Evolutionary conservation across 2,888 invertebrate genomes (phyloP).

Genomic region (Chydorus sphaericus): DNA sequence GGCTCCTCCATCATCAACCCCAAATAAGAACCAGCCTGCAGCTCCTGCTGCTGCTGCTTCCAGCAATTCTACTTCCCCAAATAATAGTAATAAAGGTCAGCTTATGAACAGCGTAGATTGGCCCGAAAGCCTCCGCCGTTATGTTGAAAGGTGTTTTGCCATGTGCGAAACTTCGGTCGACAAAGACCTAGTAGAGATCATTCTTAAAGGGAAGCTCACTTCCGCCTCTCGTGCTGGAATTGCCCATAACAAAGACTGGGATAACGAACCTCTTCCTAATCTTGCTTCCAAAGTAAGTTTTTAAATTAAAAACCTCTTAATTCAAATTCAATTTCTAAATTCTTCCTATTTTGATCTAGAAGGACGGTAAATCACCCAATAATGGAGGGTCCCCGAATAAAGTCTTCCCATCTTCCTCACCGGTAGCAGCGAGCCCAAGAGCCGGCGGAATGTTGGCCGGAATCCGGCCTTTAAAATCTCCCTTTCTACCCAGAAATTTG

Average conservation of each 20-base stretch:
- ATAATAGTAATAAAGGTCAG: too few relatives aligned
- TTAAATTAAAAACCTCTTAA: neutral
- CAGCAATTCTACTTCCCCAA: neutral
- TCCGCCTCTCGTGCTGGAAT: slow-evolving; percentile 76
- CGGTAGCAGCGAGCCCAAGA: too few relatives aligned
- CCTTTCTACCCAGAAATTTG: too few relatives aligned
- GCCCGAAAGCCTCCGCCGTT: slow-evolving; percentile 28
- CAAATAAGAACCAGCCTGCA: neutral
- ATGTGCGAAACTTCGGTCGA: slow-evolving; percentile 77
- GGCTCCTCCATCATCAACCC: neutral
- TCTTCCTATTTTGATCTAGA: neutral
- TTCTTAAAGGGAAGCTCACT: slow-evolving; percentile 84
- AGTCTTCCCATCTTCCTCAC: neutral
- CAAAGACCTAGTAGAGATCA: slow-evolving; percentile 85
- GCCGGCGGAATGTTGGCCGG: too few relatives aligned
- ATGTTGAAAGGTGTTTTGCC: slow-evolving; percentile 81
- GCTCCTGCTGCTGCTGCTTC: neutral
- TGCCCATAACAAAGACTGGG: slow-evolving; percentile 86
- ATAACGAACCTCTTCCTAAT: slow-evolving; percentile 70
- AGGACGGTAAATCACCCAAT: neutral
- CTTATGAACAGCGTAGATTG: too few relatives aligned
- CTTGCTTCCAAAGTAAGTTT: slow-evolving; percentile 3
- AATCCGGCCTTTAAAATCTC: too few relatives aligned
- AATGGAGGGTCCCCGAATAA: neutral
- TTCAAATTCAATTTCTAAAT: neutral